phyloP scores from a whole-genome alignment of 2,888 invertebrate species.

The Oligia latruncula region DNA sequence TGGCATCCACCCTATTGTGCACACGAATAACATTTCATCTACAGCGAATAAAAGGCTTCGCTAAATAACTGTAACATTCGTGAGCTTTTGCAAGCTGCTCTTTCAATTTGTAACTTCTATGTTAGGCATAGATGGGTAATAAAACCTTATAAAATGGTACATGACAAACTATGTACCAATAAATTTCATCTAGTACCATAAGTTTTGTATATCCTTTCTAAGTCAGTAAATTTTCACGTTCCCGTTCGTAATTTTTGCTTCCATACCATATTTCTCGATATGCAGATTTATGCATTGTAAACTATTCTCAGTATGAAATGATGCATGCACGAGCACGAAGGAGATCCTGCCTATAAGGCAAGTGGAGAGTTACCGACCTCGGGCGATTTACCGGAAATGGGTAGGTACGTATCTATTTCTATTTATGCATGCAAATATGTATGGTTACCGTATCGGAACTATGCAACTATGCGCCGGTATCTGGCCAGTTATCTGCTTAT shows the following conservation, averaged over 20 bases:
- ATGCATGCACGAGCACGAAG: conserved; percentile 44
- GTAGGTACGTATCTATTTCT: conserved; percentile 48
- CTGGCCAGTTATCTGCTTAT: conserved; percentile 37
- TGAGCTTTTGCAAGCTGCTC: not conserved
- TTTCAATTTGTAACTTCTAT: not conserved
- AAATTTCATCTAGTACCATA: not conserved
- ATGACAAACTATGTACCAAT: not conserved
- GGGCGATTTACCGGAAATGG: conserved; percentile 70
- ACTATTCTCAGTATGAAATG: conserved; percentile 54
- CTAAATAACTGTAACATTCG: not conserved
- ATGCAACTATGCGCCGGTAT: conserved; percentile 47
- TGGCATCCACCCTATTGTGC: conserved; percentile 31
- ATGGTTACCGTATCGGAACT: conserved; percentile 59
- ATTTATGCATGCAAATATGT: conserved; percentile 66
- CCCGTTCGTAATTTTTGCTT: conserved; percentile 27
- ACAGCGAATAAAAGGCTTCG: not conserved
- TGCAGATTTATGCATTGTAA: conserved; percentile 48
- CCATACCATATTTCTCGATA: conserved; percentile 26
- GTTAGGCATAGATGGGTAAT: not conserved
- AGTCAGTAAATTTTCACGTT: conserved; percentile 3
- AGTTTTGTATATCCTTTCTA: not conserved
- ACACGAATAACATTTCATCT: conserved; percentile 3
- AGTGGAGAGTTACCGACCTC: conserved; percentile 63
- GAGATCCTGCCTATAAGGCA: conserved; percentile 44
- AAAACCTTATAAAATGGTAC: not conserved